Percentiles rank a stretch among this genome's conserved stretches.
Evolutionary conservation across 2,888 invertebrate species (phyloP).

Genomic region (Zaprionus lineosus): DNA sequence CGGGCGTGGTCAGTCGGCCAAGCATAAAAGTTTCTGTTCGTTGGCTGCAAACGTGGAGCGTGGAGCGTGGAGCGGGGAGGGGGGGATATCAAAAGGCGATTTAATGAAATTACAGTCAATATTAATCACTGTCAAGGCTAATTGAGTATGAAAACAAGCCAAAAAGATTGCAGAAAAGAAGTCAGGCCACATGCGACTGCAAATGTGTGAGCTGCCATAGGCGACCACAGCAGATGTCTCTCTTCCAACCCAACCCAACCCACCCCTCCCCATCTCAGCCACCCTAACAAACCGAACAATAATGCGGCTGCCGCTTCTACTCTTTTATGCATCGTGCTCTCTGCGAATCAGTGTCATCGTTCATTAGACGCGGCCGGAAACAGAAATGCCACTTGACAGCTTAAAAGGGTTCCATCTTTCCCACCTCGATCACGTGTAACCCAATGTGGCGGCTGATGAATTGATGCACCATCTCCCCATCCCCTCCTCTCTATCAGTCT

Average conservation of each 20-base stretch:
- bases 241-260: too few species aligned
- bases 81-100: slow-evolving; percentile 67
- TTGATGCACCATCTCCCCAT: slow-evolving; percentile 38
- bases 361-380: slow-evolving; percentile 60
- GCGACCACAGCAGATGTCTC: too few species aligned
- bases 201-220: too few species aligned
- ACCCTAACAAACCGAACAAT: too few species aligned
- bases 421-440: slow-evolving; percentile 31
- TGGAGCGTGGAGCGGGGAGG: background rate
- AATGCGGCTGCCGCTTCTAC: too few species aligned
- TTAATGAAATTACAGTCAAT: slow-evolving; percentile 75
- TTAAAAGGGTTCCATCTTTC: slow-evolving; percentile 66
- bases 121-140: slow-evolving; percentile 76
- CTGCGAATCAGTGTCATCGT: slow-evolving; percentile 54
- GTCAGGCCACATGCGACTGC: background rate
- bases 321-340: too few species aligned
- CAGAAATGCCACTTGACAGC: slow-evolving; percentile 70
- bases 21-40: too few species aligned
- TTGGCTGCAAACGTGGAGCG: too few species aligned
- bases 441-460: slow-evolving; percentile 37
- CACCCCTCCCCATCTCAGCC: too few species aligned
- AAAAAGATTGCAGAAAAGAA: slow-evolving; percentile 24
- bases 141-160: slow-evolving; percentile 73
- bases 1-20: slow-evolving; percentile 22
- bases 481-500: background rate